Base-by-base conservation (phyloP, 1,140 invertebrate genomes). In the Heliconius eleuchia region DNA sequence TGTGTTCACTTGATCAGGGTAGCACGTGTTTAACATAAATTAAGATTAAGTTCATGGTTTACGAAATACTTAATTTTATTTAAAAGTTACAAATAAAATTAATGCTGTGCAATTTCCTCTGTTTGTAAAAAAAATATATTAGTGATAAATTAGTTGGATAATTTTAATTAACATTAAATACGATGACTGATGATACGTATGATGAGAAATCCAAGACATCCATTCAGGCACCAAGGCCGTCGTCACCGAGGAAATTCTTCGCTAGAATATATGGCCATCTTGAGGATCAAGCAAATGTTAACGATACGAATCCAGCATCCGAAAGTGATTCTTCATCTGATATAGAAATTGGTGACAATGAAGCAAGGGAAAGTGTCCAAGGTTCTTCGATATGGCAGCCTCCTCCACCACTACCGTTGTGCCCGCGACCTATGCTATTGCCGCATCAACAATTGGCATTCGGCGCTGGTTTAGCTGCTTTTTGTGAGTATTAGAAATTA, bases 161-260 rank as follows among this genome's bases (percentile, higher is more conserved):
- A 30, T 66, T 11, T 27, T 66, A 27, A 30, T 66, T 23, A 16
- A 34, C 71, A 70, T 60, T 37, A 80, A 57, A 42, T 37, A 87
- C 19, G 37, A 89, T 88, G 86, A 87, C 80, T 77, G 84, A 88
- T 52, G 84, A 83, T 71, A 72, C 76, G n/a, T 74, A 82, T 39
- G 71, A 73, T 34, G 80, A 80, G 37, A 82, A 82, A 74, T 72
- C 81, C 42, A 87, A 87, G 79, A 89, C 87, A 16, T 79, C 84
- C n/a, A 84, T 93, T 72, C 86, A 85, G 42, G 76, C 88, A 0
- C 93, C 94, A 13, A 86, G 95, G 37, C 96, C 96, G 16, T 96
- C 96, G 5, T 96, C 96, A 0, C 96, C 96, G 19, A 89, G 96
- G 46, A 95, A 96, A 83, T 97, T 97, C 88, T 97, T 97, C 83